Evolutionary conservation across 1,140 invertebrate genomes (phyloP).

Genomic region (Carposina sasakii): DNA sequence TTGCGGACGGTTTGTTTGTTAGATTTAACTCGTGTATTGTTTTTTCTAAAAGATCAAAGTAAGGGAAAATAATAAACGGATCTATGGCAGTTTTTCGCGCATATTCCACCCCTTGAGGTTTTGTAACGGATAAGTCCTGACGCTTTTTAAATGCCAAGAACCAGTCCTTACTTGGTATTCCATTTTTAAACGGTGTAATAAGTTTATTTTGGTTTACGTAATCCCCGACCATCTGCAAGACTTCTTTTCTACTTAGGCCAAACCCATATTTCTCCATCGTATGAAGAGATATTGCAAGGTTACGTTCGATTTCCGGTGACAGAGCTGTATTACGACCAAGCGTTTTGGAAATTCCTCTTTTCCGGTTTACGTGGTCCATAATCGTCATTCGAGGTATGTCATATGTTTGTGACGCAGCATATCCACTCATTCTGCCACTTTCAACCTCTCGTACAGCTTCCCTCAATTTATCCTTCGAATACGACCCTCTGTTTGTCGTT

Average conservation of each 20-base stretch:
- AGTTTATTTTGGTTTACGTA: constrained; percentile 33
- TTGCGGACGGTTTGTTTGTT: constrained; percentile 24
- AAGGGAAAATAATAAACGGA: constrained; percentile 36
- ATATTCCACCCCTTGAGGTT: constrained; percentile 33
- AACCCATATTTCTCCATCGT: constrained; percentile 38
- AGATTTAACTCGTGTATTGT: constrained; percentile 25
- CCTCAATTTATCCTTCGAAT: too few species aligned
- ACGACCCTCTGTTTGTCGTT: too few species aligned
- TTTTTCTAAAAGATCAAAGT: constrained; percentile 31
- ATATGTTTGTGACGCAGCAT: too few species aligned
- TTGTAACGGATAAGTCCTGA: constrained; percentile 34
- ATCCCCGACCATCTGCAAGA: constrained; percentile 26
- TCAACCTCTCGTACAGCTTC: too few species aligned
- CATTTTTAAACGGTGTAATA: constrained; percentile 37
- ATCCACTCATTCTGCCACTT: too few species aligned
- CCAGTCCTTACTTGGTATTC: constrained; percentile 41
- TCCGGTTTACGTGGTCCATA: constrained; percentile 16
- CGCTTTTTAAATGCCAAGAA: constrained; percentile 34
- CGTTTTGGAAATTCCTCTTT: constrained; percentile 20
- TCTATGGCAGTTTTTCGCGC: constrained; percentile 28
- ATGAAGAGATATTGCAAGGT: constrained; percentile 23
- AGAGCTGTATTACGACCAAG: constrained; percentile 24
- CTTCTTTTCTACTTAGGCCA: constrained; percentile 33
- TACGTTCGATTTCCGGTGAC: constrained; percentile 23
- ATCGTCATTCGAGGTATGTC: constrained; percentile 27